Conservation (phyloP, 2,888 invertebrate species). For the Drosophila borborema region DNA sequence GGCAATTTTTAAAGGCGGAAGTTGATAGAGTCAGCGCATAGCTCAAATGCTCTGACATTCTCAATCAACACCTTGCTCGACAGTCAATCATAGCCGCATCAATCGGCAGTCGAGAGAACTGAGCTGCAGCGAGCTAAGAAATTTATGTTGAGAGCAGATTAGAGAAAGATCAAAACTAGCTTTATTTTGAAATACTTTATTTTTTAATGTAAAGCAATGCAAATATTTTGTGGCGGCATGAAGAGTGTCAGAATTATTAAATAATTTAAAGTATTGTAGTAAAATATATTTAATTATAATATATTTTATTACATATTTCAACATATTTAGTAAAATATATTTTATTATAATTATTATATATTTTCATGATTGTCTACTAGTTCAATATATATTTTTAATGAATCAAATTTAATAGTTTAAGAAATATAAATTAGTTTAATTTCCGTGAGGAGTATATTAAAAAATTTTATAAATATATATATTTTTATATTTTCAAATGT, state of each 20-base stretch:
- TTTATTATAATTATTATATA: too few relatives aligned
- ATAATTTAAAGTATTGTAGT: neutral
- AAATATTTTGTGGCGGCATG: neutral
- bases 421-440: too few relatives aligned
- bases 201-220: neutral
- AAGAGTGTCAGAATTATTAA: neutral
- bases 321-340: too few relatives aligned
- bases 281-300: too few relatives aligned
- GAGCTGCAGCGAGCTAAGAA: neutral
- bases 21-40: constrained; percentile 34
- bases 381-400: too few relatives aligned
- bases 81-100: constrained; percentile 68
- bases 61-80: constrained; percentile 60
- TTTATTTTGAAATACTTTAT: neutral
- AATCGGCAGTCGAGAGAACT: constrained; percentile 43
- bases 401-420: too few relatives aligned
- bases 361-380: too few relatives aligned
- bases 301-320: too few relatives aligned
- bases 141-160: neutral
- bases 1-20: constrained; percentile 59
- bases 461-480: too few relatives aligned
- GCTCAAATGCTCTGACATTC: constrained; percentile 17
- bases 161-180: neutral
- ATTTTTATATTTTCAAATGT: too few relatives aligned
- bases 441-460: too few relatives aligned